Evolutionary conservation across 2,888 invertebrate genomes (phyloP).

Genomic region (Drosophila anomalata): DNA sequence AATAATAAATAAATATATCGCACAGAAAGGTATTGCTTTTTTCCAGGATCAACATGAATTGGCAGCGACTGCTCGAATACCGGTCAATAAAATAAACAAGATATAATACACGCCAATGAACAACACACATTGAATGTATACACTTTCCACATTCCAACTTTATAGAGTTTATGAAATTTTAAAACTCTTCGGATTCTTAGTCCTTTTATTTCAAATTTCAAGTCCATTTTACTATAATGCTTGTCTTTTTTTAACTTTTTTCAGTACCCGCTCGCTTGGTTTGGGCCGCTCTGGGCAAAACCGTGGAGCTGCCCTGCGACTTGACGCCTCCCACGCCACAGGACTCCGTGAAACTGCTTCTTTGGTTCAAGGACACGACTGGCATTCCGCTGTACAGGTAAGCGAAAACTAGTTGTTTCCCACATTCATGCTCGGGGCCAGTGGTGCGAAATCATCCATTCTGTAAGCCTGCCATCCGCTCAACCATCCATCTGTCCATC

Average conservation of each 20-base stretch:
- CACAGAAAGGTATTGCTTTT: slow-evolving; percentile 38
- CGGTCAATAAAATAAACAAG: slow-evolving; percentile 51
- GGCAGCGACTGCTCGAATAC: slow-evolving; percentile 38
- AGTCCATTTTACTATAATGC: not conserved
- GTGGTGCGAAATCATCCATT: slow-evolving; percentile 40
- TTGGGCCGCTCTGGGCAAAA: slow-evolving; percentile 91
- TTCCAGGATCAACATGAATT: slow-evolving; percentile 63
- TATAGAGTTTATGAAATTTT: not conserved
- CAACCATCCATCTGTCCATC: slow-evolving; percentile 39
- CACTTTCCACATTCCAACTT: not conserved
- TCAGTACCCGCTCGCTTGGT: slow-evolving; percentile 88
- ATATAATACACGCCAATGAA: slow-evolving; percentile 4
- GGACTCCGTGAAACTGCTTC: slow-evolving; percentile 91
- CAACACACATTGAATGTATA: too few relatives aligned
- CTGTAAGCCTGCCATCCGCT: slow-evolving; percentile 18
- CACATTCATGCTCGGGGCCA: slow-evolving; percentile 18
- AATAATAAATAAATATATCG: slow-evolving; percentile 78
- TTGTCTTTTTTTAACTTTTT: slow-evolving; percentile 12
- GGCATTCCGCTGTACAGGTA: slow-evolving; percentile 95
- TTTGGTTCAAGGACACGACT: slow-evolving; percentile 94
- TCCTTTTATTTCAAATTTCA: not conserved
- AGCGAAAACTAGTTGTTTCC: slow-evolving; percentile 75
- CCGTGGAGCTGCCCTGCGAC: slow-evolving; percentile 93
- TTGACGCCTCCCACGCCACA: slow-evolving; percentile 89
- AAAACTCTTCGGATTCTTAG: not conserved